phyloP scores from a whole-genome alignment of 2,797 vertebrate genomes.

The Pantherophis alleghaniensis region DNA sequence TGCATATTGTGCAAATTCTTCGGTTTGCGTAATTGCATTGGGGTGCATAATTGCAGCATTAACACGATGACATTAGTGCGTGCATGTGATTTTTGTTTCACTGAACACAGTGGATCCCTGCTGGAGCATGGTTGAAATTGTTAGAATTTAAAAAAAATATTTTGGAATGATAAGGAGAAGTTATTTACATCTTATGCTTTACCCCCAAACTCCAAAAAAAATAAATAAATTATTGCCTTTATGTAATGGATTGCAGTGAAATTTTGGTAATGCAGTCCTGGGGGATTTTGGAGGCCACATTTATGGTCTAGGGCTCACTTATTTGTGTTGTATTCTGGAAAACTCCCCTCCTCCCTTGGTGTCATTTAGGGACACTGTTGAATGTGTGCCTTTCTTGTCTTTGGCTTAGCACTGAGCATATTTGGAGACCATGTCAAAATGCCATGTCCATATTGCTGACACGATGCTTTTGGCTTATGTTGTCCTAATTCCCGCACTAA shows the following conservation, averaged over 20 bases:
- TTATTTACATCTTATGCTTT: neutral
- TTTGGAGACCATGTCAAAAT: neutral
- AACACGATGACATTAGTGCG: neutral
- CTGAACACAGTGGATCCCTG: neutral
- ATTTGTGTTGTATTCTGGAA: neutral
- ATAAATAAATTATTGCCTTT: neutral
- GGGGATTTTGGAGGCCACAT: neutral
- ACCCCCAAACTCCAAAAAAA: neutral
- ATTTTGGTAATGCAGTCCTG: neutral
- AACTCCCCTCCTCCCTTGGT: neutral
- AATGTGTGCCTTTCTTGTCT: neutral
- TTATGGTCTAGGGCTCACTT: neutral
- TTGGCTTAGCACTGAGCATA: neutral
- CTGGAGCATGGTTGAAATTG: neutral
- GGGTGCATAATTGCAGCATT: neutral
- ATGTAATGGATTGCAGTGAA: neutral
- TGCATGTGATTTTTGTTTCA: neutral
- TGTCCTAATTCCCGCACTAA: neutral
- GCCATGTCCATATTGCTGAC: neutral
- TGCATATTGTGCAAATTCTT: neutral
- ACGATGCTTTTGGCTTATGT: neutral
- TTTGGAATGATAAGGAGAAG: neutral
- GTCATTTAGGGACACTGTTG: neutral
- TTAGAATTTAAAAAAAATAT: neutral
- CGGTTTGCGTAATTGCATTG: neutral